Percentiles rank a stretch among this genome's conserved stretches.
phyloP scores from a whole-genome alignment of 2,113 vertebrate genomes.

The Echinops telfairi region DNA sequence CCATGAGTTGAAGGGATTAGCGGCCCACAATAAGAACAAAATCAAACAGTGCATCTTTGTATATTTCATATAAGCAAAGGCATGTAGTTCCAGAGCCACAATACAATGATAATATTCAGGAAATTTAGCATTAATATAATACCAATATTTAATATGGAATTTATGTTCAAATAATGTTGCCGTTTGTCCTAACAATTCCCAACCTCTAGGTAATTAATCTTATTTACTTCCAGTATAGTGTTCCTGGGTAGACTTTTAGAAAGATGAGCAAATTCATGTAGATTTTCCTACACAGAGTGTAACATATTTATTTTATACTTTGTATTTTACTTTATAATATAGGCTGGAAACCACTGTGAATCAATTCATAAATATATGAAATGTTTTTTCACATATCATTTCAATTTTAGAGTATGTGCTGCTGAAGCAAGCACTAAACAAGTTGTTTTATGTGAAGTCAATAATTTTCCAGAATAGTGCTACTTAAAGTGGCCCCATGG shows the following conservation, averaged over 20 bases:
- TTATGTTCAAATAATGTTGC: background rate
- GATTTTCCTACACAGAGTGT: background rate
- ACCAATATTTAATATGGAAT: background rate
- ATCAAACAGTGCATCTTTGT: background rate
- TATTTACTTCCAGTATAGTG: background rate
- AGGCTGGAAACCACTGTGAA: background rate
- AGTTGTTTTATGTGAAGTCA: background rate
- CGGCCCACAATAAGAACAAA: background rate
- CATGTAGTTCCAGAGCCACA: background rate
- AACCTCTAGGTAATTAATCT: background rate
- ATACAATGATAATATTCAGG: slow-evolving; percentile 8
- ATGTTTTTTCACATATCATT: background rate
- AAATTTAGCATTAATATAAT: slow-evolving; percentile 2
- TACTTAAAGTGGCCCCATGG: background rate
- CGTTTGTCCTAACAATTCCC: background rate
- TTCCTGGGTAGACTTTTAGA: slow-evolving; percentile 21
- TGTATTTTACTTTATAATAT: background rate
- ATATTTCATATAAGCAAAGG: background rate
- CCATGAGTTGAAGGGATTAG: background rate
- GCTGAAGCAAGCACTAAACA: background rate
- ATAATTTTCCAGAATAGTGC: background rate
- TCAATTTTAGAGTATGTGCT: slow-evolving; percentile 1
- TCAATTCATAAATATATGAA: slow-evolving; percentile 28
- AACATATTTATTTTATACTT: background rate
- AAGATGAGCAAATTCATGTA: background rate